These are phyloP conservation scores for Xiphophorus birchmanni DNA, from an alignment of 2,797 vertebrate species.

Conservation along the genomic window DNA sequence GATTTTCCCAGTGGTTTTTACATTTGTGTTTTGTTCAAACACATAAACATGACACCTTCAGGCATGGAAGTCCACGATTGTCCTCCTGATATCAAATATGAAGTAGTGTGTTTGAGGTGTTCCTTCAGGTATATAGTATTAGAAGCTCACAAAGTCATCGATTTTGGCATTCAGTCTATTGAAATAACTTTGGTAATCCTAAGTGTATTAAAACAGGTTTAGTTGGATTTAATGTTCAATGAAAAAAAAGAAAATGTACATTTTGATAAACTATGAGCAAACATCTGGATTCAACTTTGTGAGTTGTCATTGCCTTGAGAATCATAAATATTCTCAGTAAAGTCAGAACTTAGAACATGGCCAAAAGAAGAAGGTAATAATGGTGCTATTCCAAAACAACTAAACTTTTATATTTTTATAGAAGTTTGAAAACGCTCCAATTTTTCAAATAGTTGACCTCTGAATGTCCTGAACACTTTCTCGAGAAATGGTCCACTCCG, in stretches of 20 bases:
- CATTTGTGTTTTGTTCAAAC: background rate
- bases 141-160: background rate
- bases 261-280: background rate
- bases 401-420: background rate
- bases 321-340: background rate
- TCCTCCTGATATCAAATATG: background rate
- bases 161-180: background rate
- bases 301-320: background rate
- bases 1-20: background rate
- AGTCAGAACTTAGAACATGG: background rate
- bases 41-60: background rate
- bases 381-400: background rate
- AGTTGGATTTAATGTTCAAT: background rate
- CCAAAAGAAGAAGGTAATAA: background rate
- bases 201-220: background rate
- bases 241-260: background rate
- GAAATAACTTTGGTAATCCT: background rate
- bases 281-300: background rate
- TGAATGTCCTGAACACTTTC: background rate
- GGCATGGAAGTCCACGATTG: background rate
- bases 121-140: background rate
- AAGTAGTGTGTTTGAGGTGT: background rate
- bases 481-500: background rate
- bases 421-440: background rate
- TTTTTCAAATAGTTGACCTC: background rate